Conservation (phyloP, 2,888 invertebrate genomes). For the Oxytorus armatus region DNA sequence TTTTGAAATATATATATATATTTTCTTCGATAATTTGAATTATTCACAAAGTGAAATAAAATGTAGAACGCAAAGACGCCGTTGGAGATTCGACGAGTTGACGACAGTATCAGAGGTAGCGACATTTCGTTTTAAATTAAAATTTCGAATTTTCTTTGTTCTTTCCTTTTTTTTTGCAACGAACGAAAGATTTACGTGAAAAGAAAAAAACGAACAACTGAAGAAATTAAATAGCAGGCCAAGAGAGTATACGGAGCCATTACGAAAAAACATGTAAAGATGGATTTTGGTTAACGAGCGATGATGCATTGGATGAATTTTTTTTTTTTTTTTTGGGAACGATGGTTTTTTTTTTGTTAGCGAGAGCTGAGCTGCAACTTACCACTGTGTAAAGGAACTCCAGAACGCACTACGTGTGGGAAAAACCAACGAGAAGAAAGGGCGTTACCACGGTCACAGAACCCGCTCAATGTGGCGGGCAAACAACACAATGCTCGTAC, state of each 20-base stretch:
- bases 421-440: slow-evolving; percentile 85
- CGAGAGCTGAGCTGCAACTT: slow-evolving; percentile 90
- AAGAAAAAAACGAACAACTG: too few species aligned
- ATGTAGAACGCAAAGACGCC: slow-evolving; percentile 37
- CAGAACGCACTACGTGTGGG: slow-evolving; percentile 95
- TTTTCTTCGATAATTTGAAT: too few species aligned
- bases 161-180: slow-evolving; percentile 17
- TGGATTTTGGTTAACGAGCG: slow-evolving; percentile 73
- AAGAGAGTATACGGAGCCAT: slow-evolving; percentile 70
- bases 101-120: slow-evolving; percentile 42
- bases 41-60: slow-evolving; percentile 32
- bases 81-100: slow-evolving; percentile 43
- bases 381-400: slow-evolving; percentile 99
- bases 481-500: slow-evolving; percentile 74
- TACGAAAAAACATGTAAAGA: slow-evolving; percentile 74
- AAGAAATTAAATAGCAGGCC: slow-evolving; percentile 66
- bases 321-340: slow-evolving; percentile 63
- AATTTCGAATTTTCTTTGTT: too few species aligned
- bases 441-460: slow-evolving; percentile 85
- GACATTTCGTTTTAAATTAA: too few species aligned
- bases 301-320: slow-evolving; percentile 72
- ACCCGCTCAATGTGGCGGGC: slow-evolving; percentile 79
- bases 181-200: slow-evolving; percentile 25
- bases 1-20: too few species aligned
- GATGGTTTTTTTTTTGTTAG: slow-evolving; percentile 75